phyloP scores from a whole-genome alignment of 2,797 vertebrate species.

The Coendou prehensilis region DNA sequence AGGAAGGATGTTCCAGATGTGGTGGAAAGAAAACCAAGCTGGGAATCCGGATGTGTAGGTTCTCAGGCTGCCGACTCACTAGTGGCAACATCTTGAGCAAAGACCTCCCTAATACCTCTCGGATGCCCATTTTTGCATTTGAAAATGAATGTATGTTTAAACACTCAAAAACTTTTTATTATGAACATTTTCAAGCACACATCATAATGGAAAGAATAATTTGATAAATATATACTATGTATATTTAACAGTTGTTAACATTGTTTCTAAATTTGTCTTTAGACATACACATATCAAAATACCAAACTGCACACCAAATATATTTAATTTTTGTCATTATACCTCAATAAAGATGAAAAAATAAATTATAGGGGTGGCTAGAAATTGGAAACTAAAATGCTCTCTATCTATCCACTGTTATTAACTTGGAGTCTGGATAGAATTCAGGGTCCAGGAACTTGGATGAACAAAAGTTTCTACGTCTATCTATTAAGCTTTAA shows the following conservation, averaged over 20 bases:
- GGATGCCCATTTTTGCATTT: background rate
- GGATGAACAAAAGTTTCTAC: background rate
- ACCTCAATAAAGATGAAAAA: background rate
- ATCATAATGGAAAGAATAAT: background rate
- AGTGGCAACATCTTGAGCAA: background rate
- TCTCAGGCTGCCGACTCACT: background rate
- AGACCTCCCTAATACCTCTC: background rate
- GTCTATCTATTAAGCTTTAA: background rate
- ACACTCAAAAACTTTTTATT: background rate
- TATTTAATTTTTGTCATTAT: background rate
- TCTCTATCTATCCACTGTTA: background rate
- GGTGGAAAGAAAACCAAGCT: background rate
- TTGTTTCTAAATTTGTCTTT: background rate
- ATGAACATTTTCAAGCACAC: background rate
- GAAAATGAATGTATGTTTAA: background rate
- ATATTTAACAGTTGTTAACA: background rate
- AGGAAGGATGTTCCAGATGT: background rate
- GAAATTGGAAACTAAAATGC: background rate
- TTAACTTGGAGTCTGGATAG: background rate
- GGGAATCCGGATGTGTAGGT: background rate
- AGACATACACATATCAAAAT: background rate
- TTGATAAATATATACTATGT: background rate
- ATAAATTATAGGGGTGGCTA: background rate
- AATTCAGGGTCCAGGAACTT: constrained; percentile 23
- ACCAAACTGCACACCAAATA: background rate